Evolutionary conservation across 2,113 vertebrate species (phyloP).

Genomic region (Megaceryle torquata): DNA sequence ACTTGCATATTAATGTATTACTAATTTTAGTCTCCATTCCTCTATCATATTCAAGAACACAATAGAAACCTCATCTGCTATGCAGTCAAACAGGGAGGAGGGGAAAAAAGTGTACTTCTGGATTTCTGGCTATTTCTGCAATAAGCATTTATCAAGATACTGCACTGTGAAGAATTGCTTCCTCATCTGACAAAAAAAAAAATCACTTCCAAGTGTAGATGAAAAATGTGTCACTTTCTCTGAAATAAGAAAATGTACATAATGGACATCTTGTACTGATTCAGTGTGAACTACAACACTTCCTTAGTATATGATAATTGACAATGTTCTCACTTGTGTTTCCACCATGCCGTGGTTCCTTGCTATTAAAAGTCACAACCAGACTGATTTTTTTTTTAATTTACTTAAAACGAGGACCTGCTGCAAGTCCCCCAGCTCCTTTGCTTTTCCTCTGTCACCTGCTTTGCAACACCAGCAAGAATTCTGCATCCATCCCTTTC

Average conservation of each 20-base stretch:
- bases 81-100: neutral
- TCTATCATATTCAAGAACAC: neutral
- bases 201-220: slow-evolving; percentile 35
- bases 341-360: neutral
- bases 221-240: slow-evolving; percentile 32
- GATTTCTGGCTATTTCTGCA: slow-evolving; percentile 33
- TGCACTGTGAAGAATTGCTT: slow-evolving; percentile 25
- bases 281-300: neutral
- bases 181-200: slow-evolving; percentile 36
- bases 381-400: neutral
- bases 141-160: slow-evolving; percentile 52
- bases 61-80: neutral
- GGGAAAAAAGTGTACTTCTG: neutral
- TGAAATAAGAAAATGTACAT: neutral
- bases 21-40: neutral
- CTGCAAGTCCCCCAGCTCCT: neutral
- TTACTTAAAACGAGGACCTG: neutral
- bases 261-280: neutral
- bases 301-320: neutral
- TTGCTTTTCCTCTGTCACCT: neutral
- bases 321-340: neutral
- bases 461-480: neutral
- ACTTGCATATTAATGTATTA: neutral
- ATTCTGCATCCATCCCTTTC: neutral
- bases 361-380: neutral